Conservation (phyloP, 2,113 vertebrate genomes). For the Rhabdornis inornatus region DNA sequence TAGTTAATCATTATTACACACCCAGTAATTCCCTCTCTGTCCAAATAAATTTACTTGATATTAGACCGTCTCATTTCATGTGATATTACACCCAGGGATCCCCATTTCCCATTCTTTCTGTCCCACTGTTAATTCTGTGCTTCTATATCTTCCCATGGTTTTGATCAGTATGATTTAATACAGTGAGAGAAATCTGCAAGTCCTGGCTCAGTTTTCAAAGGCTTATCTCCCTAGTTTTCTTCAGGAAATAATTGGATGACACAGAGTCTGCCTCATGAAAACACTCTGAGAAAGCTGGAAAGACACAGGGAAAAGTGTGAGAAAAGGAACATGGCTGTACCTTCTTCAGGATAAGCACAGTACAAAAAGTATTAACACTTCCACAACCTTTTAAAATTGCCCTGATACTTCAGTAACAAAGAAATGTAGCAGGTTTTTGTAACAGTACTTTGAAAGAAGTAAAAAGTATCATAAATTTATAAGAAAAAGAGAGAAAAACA, state of each 20-base stretch:
- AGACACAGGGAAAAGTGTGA: not conserved
- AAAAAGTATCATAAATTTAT: not conserved
- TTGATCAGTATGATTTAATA: slow-evolving; percentile 39
- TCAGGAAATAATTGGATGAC: slow-evolving; percentile 59
- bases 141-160: not conserved
- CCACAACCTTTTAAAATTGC: not conserved
- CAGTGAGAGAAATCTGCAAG: slow-evolving; percentile 14
- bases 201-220: slow-evolving; percentile 29
- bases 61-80: not conserved
- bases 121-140: slow-evolving; percentile 1
- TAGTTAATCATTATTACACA: slow-evolving; percentile 66
- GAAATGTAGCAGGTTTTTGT: not conserved
- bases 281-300: slow-evolving; percentile 28
- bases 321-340: not conserved
- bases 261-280: slow-evolving; percentile 37
- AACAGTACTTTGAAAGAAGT: not conserved
- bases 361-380: not conserved
- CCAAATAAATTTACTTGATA: slow-evolving; percentile 43
- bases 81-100: not conserved
- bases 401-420: not conserved
- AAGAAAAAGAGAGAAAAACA: not conserved
- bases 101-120: not conserved
- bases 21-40: slow-evolving; percentile 49
- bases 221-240: slow-evolving; percentile 34
- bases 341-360: not conserved